phyloP scores from a whole-genome alignment of 2,113 vertebrate species.

The Thamnophis sirtalis region DNA sequence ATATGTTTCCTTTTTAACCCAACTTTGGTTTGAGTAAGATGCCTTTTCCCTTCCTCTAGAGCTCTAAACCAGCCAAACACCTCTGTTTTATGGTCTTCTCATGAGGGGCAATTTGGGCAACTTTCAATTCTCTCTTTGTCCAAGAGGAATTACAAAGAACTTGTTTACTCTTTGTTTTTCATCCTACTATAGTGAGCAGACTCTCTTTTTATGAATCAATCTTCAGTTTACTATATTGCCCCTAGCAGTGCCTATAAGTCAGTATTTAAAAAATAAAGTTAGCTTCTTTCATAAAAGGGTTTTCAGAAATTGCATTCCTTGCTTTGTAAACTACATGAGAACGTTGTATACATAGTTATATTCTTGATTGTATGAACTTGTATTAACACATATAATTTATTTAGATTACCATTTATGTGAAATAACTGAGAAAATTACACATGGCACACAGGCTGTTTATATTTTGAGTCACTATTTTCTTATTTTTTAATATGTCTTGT shows the following conservation, averaged over 20 bases:
- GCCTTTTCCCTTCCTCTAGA: not conserved
- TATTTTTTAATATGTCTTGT: not conserved
- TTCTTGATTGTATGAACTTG: not conserved
- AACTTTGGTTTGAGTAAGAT: not conserved
- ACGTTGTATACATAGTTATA: not conserved
- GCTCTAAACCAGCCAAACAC: not conserved
- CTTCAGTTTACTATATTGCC: not conserved
- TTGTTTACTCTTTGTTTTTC: not conserved
- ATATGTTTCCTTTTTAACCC: not conserved
- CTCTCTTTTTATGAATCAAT: not conserved
- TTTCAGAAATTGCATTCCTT: not conserved
- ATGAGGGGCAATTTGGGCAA: not conserved
- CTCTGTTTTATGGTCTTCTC: not conserved
- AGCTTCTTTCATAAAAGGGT: not conserved
- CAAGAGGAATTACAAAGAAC: not conserved
- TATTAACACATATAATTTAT: not conserved
- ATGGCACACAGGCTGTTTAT: conserved; percentile 9
- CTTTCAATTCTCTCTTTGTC: not conserved
- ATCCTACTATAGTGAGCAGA: not conserved
- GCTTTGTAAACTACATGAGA: not conserved
- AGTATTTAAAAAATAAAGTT: not conserved
- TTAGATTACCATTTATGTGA: not conserved
- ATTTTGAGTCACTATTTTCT: not conserved
- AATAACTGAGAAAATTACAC: not conserved
- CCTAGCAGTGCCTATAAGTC: not conserved